Conservation (phyloP, 2,113 vertebrate species). For the Triplophysa rosa region DNA sequence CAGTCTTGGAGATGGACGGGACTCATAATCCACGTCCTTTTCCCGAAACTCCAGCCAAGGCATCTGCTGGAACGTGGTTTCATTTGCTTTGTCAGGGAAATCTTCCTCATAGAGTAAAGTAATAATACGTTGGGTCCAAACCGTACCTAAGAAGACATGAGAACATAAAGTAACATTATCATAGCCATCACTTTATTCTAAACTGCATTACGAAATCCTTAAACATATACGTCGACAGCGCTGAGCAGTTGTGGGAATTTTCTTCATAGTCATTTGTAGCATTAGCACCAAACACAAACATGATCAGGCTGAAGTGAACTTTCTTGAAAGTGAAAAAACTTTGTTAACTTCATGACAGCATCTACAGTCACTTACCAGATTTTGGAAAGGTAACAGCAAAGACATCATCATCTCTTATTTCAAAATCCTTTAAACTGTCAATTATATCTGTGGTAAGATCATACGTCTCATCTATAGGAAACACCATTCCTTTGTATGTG, state of each 20-base stretch:
- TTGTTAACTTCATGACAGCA: no score
- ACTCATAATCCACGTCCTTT: not conserved
- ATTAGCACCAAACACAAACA: no score
- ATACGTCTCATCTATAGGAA: not conserved
- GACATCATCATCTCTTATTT: conserved; percentile 66
- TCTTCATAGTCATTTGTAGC: no score
- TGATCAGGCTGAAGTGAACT: no score
- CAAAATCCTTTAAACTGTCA: conserved; percentile 60
- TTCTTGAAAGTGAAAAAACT: no score
- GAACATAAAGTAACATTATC: not conserved
- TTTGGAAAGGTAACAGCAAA: conserved; percentile 67
- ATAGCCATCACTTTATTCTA: no score
- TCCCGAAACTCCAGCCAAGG: conserved; percentile 55
- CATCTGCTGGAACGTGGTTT: conserved; percentile 32
- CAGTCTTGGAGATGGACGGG: conserved; percentile 53
- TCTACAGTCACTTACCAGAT: conserved; percentile 61
- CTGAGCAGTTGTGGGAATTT: no score
- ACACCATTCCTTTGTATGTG: conserved; percentile 57
- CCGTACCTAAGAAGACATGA: conserved; percentile 42
- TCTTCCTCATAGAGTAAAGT: conserved; percentile 51
- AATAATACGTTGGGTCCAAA: conserved; percentile 58
- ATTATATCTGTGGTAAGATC: conserved; percentile 40
- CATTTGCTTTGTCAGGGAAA: conserved; percentile 32
- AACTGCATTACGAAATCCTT: no score
- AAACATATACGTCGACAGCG: no score